Base-by-base conservation (phyloP, 2,888 invertebrate genomes). In the Allophyes oxyacanthae region DNA sequence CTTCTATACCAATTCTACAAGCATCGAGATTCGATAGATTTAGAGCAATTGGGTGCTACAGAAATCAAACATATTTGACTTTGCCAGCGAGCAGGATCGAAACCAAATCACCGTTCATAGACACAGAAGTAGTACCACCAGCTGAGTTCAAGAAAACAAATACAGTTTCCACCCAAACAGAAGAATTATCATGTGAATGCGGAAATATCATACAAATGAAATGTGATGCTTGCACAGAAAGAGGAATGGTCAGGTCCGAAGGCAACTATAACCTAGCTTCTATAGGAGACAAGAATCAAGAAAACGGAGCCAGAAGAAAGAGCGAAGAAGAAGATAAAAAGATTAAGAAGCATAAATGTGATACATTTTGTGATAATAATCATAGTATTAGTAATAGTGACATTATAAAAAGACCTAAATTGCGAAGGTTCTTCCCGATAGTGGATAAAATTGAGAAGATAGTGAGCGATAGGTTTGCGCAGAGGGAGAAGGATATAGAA, bases 331-430 rank as follows among this genome's bases (percentile, higher is more conserved):
- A 85, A 33, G 86, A 82, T 8, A 88, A 86, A 58, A 78, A 83
- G 75, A 77, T 87, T 63, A 90, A 92, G 75, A 93, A 93, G 89
- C 91, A 84, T 77, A 93, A 94, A 90, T 94, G 93, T 93, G 94
- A 94, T 93, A 93, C 55, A 41, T 36, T 55, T 60, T 75, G 75
- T 75, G 75, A 86, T 85, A 77, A 79, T 75, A 69, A 66, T 79
- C 79, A 69, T 84, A 81, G 75, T 85, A 76, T 86, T 67, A 67
- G 58, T 79, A 78, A 59, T 77, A 81, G 73, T 54, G 84, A 81
- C 78, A 59, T 86, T 84, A 83, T 94, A 30, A 92, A 89, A 56
- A 81, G 94, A 79, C 94, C 94, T 32, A 94, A 91, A 60, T 72
- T 94, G 69, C 83, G 89, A 30, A 82, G 92, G 20, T 80, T 85